Evolutionary conservation across 2,797 vertebrate species (phyloP), one percentile per base, ranked within the genome.

Genomic region (Tadarida brasiliensis): DNA sequence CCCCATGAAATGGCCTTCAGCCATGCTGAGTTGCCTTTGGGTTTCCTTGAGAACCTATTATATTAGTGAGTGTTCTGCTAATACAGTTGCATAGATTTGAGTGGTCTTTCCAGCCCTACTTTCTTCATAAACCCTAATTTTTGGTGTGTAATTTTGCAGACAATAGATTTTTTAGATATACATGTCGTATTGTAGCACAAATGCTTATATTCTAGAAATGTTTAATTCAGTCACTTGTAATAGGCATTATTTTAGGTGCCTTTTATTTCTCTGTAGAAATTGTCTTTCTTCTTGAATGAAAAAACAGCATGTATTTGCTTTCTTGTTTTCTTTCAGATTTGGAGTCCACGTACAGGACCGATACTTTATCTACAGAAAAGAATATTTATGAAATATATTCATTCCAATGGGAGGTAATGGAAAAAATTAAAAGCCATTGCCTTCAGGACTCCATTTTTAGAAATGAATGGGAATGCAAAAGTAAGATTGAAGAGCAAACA

Each of bases 271-370:
- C 19, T 86, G 7, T 54, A n/a, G 47, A 89, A 65, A 7, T 90
- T 95, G 93, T 76, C 14, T 84, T 85, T 49, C 8, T 86, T 92
- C 14, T 81, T 73, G 33, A 80, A 77, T 14, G 44, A 49, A 56
- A 93, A 93, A 91, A 87, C 12, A 89, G 4, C 5, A 28, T 91
- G 26, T 91, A 5, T 95, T 94, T 97, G 44, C 81, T 57, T 95
- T 95, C 57, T 96, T 90, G 12, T 80, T 97, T 95, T 95, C 17
- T 97, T 97, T 90, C 96, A 98, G 97, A 96, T 94, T 87, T 96
- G 96, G 95, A 97, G 3, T 95, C 94, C 86, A 96, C 82, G 87
- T 92, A 93, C 6, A 81, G 24, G 71, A 94, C 51, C 47, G 87
- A 51, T 83, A 82, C 56, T 63, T 91, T 86, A 65, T 95, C 94